Conservation (phyloP, 2,797 vertebrate species). For the Hozukius guyotensis region DNA sequence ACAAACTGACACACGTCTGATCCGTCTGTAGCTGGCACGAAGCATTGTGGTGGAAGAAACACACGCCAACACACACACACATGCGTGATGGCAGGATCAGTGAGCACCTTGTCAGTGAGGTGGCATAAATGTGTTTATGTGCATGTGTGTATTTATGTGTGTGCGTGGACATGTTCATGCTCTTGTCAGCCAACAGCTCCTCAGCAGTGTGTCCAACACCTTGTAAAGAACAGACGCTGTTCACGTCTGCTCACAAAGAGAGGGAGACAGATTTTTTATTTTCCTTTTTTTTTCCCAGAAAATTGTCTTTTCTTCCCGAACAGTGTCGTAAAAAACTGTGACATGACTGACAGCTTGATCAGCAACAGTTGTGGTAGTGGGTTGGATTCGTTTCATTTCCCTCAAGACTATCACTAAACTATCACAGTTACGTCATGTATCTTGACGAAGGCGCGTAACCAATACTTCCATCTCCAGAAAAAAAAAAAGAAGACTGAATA, state of each 20-base stretch:
- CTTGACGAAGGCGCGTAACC: background rate
- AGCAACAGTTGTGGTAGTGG: background rate
- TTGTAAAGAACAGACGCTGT: constrained; percentile 72
- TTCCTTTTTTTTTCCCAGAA: background rate
- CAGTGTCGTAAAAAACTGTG: constrained; percentile 37
- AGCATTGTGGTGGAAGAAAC: background rate
- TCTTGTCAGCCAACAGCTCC: constrained; percentile 71
- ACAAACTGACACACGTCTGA: constrained; percentile 33
- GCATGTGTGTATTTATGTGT: constrained; percentile 3
- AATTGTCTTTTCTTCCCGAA: constrained; percentile 26
- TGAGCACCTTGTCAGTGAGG: constrained; percentile 67
- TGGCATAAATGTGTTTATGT: constrained; percentile 42
- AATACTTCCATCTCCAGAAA: background rate
- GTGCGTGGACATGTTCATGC: constrained; percentile 40
- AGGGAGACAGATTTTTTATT: background rate
- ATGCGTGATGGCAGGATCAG: constrained; percentile 45
- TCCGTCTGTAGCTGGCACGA: constrained; percentile 21
- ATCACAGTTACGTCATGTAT: background rate
- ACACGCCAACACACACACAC: background rate
- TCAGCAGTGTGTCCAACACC: constrained; percentile 63
- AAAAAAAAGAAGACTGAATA: background rate
- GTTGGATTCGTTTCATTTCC: constrained; percentile 15
- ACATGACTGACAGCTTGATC: constrained; percentile 38
- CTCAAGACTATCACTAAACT: background rate
- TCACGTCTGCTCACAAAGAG: constrained; percentile 34